phyloP scores from a whole-genome alignment of 2,888 invertebrate species.

The Auanema freiburgensis region DNA sequence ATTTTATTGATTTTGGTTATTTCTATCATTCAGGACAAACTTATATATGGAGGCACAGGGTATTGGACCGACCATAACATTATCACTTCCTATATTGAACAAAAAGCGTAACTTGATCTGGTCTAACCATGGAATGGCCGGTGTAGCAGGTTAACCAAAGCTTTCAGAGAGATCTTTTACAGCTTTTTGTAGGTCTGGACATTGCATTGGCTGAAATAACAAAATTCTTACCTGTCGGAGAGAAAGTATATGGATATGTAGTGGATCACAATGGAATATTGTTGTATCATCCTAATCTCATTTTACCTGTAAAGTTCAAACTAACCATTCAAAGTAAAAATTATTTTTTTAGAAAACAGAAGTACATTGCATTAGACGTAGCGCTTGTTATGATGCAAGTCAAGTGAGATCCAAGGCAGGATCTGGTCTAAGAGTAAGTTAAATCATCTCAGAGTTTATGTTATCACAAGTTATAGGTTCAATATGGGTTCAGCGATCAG shows the following conservation, averaged over 20 bases:
- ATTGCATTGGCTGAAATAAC: conserved; percentile 39
- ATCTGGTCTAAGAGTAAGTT: conserved; percentile 26
- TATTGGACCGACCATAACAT: conserved; percentile 48
- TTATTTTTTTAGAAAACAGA: conserved; percentile 47
- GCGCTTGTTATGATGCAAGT: conserved; percentile 57
- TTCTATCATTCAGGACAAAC: conserved; percentile 39
- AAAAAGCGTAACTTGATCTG: conserved; percentile 25
- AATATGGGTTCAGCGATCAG: conserved; percentile 59
- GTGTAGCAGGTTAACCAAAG: conserved; percentile 38
- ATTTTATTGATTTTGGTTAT: no score
- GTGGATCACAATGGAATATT: conserved; percentile 63
- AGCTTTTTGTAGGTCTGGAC: conserved; percentile 29
- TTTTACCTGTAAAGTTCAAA: conserved; percentile 40
- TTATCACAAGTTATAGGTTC: conserved; percentile 36
- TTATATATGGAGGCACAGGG: conserved; percentile 62
- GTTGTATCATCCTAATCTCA: conserved; percentile 57
- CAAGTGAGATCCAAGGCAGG: conserved; percentile 39
- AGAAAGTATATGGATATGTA: conserved; percentile 52
- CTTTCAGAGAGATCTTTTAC: not conserved
- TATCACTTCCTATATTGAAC: conserved; percentile 52
- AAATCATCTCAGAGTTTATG: no score
- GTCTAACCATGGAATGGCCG: conserved; percentile 38
- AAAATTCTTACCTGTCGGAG: conserved; percentile 31
- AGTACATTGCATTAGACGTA: conserved; percentile 52
- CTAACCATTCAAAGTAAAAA: not conserved